A percentile compares a stretch with the other conserved stretches of the same genome.
phyloP scores from a whole-genome alignment of 2,113 vertebrate genomes.

The Hypanus sabinus region DNA sequence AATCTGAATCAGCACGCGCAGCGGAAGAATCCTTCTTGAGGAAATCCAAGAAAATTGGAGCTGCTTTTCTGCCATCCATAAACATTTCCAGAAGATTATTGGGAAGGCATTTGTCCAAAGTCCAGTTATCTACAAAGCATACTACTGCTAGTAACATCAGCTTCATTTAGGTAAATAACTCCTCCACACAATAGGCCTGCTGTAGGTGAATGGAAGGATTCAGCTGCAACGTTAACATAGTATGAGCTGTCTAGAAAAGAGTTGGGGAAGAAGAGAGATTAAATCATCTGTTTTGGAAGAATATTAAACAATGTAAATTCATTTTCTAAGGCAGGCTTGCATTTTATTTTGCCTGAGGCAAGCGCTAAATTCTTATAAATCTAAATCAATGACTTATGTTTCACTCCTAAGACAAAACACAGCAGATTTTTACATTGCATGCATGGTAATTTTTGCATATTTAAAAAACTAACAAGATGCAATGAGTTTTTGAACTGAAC shows the following conservation, averaged over 20 bases:
- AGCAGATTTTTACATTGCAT: neutral
- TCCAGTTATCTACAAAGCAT: neutral
- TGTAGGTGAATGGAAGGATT: neutral
- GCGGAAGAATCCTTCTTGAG: neutral
- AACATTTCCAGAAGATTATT: neutral
- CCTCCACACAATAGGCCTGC: neutral
- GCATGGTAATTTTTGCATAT: neutral
- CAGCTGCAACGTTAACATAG: neutral
- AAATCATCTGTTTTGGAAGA: neutral
- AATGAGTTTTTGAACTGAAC: neutral
- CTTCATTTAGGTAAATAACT: neutral
- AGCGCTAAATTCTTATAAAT: constrained; percentile 1
- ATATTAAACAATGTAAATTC: neutral
- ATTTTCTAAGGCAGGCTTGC: neutral
- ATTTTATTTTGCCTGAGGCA: neutral
- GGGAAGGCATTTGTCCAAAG: neutral
- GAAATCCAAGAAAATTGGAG: neutral
- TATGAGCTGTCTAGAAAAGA: neutral
- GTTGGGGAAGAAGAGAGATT: neutral
- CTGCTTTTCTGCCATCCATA: neutral
- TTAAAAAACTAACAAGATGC: neutral
- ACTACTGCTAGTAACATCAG: neutral
- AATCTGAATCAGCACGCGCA: neutral
- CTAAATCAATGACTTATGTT: neutral
- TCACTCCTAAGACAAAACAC: neutral